Base-by-base conservation (phyloP, 1,140 invertebrate genomes). In the Megathymus violae region DNA sequence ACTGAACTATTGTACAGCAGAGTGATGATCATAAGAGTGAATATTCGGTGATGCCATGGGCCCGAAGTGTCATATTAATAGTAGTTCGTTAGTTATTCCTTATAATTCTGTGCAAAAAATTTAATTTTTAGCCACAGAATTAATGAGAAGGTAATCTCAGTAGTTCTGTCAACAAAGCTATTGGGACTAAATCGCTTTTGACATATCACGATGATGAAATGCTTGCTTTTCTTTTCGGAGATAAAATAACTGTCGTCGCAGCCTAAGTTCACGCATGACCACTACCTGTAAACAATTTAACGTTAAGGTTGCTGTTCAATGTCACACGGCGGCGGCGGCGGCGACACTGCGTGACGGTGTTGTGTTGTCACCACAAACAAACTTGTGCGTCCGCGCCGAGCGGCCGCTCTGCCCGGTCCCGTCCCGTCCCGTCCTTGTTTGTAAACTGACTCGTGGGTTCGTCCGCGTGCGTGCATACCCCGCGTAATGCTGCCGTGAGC, bases 371-470 rank as follows among this genome's bases (percentile, higher is more conserved):
- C 22, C 17, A 34, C 79, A 85, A 83, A 83, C 74, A 69, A 79
- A 76, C 69, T 51, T 46, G 70, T 70, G 82, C 84, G 71, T 69
- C 66, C 58, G 85, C 67, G 77, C 62, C 62, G 82, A 47, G 70
- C 78, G 76, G 76, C 68, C 78, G 83, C 69, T 43, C 76, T 80
- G 47, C 71, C 78, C 75, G 76, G 66, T 77, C 82, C 70, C 41
- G 76, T 52, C 44, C n/a, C n/a, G n/a, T n/a, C 41, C 48, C 56
- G 61, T 50, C 50, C 62, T 62, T 62, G 43, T 64, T 48, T 51
- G 64, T 65, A 67, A 72, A 73, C 62, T 71, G 64, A 69, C 43
- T 19, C 6, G 46, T 15, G 62, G 74, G 59, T 54, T 59, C 43
- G 48, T 56, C 62, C 27, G 58, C 54, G 22, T 27, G 61, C 27